These are phyloP conservation scores for Mellivora capensis DNA, from an alignment of 2,113 vertebrate genomes.

Conservation along the genomic window DNA sequence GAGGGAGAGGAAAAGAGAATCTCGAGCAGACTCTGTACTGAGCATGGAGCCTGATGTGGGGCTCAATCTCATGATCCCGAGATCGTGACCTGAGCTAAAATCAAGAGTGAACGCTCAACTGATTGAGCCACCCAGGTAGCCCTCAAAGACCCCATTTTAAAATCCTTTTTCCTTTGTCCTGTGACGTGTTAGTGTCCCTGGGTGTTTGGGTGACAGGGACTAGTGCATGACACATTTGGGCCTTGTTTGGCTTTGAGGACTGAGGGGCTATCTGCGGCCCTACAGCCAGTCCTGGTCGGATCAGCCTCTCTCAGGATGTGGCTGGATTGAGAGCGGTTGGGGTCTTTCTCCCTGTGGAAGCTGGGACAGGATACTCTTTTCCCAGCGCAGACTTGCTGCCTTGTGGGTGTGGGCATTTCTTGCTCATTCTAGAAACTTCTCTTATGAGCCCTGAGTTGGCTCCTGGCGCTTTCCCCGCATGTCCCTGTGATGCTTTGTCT, in stretches of 20 bases:
- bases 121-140: neutral
- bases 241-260: neutral
- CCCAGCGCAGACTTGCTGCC: neutral
- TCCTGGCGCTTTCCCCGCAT: rapidly evolving
- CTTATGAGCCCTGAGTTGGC: rapidly evolving
- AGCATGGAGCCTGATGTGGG: neutral
- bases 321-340: rapidly evolving
- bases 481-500: neutral
- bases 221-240: rapidly evolving
- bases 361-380: neutral
- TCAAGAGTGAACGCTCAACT: neutral
- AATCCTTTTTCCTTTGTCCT: too few species aligned
- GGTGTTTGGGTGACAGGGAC: neutral
- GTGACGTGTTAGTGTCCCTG: rapidly evolving
- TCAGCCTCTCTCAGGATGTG: neutral
- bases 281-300: neutral
- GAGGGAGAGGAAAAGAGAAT: neutral
- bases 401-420: neutral
- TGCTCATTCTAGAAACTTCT: neutral
- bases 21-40: neutral
- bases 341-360: neutral
- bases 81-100: neutral
- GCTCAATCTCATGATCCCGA: neutral
- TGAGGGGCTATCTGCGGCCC: neutral
- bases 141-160: neutral